These are phyloP conservation scores for Bombylius discolor DNA, from an alignment of 2,888 invertebrate genomes.

Conservation along the genomic window DNA sequence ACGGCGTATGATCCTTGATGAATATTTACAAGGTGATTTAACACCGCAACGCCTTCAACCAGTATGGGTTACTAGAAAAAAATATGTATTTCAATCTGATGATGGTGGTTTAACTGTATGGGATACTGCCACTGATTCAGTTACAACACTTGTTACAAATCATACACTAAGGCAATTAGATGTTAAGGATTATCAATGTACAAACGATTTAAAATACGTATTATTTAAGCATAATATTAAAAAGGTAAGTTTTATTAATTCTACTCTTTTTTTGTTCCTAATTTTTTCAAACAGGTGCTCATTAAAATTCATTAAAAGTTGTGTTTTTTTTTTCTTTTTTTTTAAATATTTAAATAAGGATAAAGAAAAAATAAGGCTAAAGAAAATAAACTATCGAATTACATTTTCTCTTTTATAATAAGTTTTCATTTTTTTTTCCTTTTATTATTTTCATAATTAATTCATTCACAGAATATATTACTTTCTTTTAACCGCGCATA, in stretches of 20 bases:
- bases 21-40: constrained; percentile 67
- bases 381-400: too few relatives aligned
- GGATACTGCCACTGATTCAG: constrained; percentile 65
- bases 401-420: too few relatives aligned
- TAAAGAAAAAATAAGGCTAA: too few relatives aligned
- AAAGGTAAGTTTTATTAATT: constrained; percentile 48
- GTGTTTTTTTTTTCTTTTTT: too few relatives aligned
- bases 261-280: not conserved
- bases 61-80: constrained; percentile 68
- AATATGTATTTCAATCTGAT: constrained; percentile 76
- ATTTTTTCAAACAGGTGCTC: not conserved
- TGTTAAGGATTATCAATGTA: constrained; percentile 76
- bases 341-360: too few relatives aligned
- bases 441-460: too few relatives aligned
- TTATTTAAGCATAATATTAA: constrained; percentile 82
- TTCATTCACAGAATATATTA: too few relatives aligned
- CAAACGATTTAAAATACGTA: constrained; percentile 72
- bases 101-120: constrained; percentile 70
- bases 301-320: not conserved
- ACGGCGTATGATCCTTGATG: constrained; percentile 70
- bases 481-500: too few relatives aligned
- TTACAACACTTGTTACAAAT: constrained; percentile 70
- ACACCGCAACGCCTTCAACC: constrained; percentile 60
- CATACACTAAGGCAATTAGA: constrained; percentile 78
- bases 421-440: too few relatives aligned